These are phyloP conservation scores for Hippopotamus amphibius DNA, from an alignment of 2,113 vertebrate genomes.

Conservation along the genomic window DNA sequence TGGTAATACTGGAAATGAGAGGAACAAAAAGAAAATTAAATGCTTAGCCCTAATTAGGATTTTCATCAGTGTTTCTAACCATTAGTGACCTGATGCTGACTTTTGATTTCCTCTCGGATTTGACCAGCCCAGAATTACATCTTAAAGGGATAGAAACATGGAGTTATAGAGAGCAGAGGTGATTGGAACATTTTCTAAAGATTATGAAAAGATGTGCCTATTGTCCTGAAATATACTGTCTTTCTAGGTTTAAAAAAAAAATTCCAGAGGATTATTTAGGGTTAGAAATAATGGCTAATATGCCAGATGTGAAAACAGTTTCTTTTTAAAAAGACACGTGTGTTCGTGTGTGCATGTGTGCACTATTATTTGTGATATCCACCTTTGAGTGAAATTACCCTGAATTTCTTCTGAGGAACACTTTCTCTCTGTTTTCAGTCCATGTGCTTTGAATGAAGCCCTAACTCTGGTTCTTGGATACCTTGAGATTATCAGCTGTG, in stretches of 20 bases:
- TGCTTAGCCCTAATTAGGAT: conserved; percentile 37
- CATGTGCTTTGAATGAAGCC: background rate
- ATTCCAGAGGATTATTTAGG: background rate
- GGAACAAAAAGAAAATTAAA: conserved; percentile 46
- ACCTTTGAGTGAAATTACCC: background rate
- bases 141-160: background rate
- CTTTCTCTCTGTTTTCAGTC: background rate
- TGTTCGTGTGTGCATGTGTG: accelerated
- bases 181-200: background rate
- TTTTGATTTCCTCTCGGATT: conserved; percentile 37
- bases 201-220: background rate
- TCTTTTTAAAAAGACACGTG: background rate
- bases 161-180: background rate
- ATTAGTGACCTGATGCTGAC: background rate
- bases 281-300: background rate
- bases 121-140: background rate
- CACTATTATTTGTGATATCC: background rate
- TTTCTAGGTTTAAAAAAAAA: background rate
- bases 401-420: background rate
- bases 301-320: background rate
- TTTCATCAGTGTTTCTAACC: conserved; percentile 14
- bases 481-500: background rate
- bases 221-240: background rate
- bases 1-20: conserved; percentile 20
- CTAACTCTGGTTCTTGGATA: background rate